Evolutionary conservation across 2,888 invertebrate species (phyloP), one percentile per base, ranked within the genome.

Genomic region (Sinopyrophorus schimmeli): DNA sequence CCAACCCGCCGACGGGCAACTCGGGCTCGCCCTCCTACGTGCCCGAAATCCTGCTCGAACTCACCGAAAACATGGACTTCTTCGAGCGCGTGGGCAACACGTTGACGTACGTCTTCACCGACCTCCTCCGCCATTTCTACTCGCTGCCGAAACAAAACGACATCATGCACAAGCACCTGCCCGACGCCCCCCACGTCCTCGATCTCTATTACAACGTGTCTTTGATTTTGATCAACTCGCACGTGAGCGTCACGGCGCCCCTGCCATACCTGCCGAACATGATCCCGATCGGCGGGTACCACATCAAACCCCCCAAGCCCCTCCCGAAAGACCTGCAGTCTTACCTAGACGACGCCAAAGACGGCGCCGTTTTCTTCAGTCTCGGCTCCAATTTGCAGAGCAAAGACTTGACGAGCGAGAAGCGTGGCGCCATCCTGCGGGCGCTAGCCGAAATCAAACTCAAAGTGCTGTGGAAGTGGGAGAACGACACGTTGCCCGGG

Each of bases 21-120:
- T 69, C 76, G 1, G 66, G 65, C 1, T 72, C 76, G 0, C 74
- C 72, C 63, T 73, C 78, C 0, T 76, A 73, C 62, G 73, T 77
- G 20, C 76, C 77, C 0, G 74, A 76, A 30, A 70, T 69, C 6
- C 73, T 20, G 4, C n/a, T 35, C 3, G 17, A 28, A 2, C 18
- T 20, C 5, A 10, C 41, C 1, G n/a, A 12, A 2, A 20, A 41
- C 20, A 53, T 41, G 38, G 42, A 7, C 7, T 57, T 57, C 21
- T 27, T 26, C 15, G 42, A 54, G 16, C 31, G 57, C 21, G 7
- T 48, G 7, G n/a, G 34, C 9, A 55, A 55, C 15, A 21, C 42
- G 3, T 15, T 57, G 3, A 3, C 44, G 0, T 35, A 28, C 6
- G 5, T 37, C 3, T 9, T 9, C 5, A 11, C 21, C n/a, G 16